Evolutionary conservation across 2,888 invertebrate genomes (phyloP), one percentile per base, ranked within the genome.

Genomic region (Apotomis betuletana): DNA sequence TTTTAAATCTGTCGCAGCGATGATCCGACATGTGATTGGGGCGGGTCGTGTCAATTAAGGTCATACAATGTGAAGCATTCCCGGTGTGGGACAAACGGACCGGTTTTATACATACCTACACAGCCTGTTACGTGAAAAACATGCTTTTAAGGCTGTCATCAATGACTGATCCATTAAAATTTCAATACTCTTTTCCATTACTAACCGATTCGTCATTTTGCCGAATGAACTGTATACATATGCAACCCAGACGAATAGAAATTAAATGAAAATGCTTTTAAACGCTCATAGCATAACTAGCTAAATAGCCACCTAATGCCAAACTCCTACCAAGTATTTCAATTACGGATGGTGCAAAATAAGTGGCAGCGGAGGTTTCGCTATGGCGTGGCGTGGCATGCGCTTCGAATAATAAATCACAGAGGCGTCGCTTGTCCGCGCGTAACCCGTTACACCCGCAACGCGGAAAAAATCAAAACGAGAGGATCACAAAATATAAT

Each of bases 401-500:
- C 83, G 80, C 79, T 77, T 74, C 80, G 85, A 86, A 88, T 88
- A 88, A 91, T 91, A 90, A 90, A 90, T 90, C 89, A 89, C 83
- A 80, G 80, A 87, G 87, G 85, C 88, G 89, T 89, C 87, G 85
- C 83, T 88, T 86, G 87, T 87, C 88, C 80, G 81, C 86, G 59
- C 54, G 80, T 83, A 91, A 91, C 90, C 90, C 90, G 89, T 90
- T 90, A 87, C 86, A 85, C 84, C 80, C 76, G 79, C 80, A 82
- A 82, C 83, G 82, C 80, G 84, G 81, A 86, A 89, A 89, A 90
- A 90, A 90, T 87, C 86, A 87, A 88, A 89, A 87, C 85, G 87
- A 85, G 83, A 86, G 87, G 88, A 87, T 90, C 88, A 87, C 87
- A 90, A 91, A 92, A 92, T 91, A 92, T 91, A 91, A 92, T 92